Percentiles rank a stretch among this genome's conserved stretches.
phyloP scores from a whole-genome alignment of 1,140 invertebrate genomes.

The Platorchestia sp. region DNA sequence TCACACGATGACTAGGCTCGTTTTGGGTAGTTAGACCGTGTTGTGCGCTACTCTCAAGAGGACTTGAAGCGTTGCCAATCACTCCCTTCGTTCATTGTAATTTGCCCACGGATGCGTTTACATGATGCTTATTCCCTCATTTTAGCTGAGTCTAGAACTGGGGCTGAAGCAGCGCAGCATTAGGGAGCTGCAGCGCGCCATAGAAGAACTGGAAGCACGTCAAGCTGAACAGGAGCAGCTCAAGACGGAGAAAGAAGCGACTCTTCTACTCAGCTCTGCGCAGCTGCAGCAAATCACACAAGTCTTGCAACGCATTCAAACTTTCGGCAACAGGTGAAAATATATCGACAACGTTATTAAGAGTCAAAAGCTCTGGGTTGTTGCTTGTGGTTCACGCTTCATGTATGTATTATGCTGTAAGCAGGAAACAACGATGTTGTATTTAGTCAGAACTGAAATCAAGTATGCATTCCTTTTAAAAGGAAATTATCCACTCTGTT shows the following conservation, averaged over 20 bases:
- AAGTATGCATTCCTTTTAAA: background rate
- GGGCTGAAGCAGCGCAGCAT: constrained; percentile 59
- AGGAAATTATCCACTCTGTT: background rate
- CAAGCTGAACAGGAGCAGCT: constrained; percentile 57
- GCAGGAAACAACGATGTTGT: background rate
- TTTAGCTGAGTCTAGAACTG: constrained; percentile 60
- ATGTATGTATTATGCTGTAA: background rate
- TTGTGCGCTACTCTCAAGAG: too few relatives aligned
- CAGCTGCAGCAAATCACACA: constrained; percentile 44
- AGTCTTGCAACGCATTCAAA: constrained; percentile 2
- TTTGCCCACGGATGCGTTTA: background rate
- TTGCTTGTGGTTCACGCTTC: background rate
- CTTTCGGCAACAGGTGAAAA: background rate
- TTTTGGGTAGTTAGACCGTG: too few relatives aligned
- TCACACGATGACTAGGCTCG: too few relatives aligned
- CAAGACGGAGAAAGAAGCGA: constrained; percentile 58
- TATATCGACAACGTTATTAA: background rate
- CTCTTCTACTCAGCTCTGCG: constrained; percentile 57
- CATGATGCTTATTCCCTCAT: background rate
- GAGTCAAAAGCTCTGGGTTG: background rate
- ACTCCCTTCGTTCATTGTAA: too few relatives aligned
- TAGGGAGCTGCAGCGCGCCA: constrained; percentile 51
- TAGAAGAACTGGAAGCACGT: constrained; percentile 42
- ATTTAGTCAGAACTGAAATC: background rate
- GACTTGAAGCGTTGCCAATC: too few relatives aligned